phyloP scores from a whole-genome alignment of 2,113 vertebrate genomes.

The Calonectris borealis region DNA sequence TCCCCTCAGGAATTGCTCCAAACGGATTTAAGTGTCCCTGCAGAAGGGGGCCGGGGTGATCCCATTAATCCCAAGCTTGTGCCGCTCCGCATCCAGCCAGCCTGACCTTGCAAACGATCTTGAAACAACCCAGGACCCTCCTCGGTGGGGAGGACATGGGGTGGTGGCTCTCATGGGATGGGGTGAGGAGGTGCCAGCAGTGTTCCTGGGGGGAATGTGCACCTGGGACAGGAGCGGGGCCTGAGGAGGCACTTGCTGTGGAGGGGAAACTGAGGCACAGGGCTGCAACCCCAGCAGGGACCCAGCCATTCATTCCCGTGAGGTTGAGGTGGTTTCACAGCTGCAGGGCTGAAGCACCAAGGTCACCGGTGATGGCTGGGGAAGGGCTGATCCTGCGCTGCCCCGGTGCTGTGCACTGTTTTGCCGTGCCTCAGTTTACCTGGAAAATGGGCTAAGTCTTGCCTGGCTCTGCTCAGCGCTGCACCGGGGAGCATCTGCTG shows the following conservation, averaged over 20 bases:
- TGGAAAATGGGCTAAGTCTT: neutral
- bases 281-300: rapidly evolving
- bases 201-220: neutral
- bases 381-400: neutral
- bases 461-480: neutral
- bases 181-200: neutral
- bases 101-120: neutral
- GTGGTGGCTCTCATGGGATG: neutral
- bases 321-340: neutral
- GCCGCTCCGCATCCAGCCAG: neutral
- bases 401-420: neutral
- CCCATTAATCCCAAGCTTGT: rapidly evolving
- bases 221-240: neutral
- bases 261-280: neutral
- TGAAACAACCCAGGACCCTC: neutral
- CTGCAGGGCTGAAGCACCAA: neutral
- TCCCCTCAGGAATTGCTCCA: neutral
- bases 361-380: neutral
- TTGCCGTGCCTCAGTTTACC: neutral
- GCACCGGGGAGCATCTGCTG: rapidly evolving
- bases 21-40: neutral
- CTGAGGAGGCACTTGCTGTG: rapidly evolving
- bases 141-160: neutral
- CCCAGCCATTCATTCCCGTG: rapidly evolving
- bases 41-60: neutral